Base-by-base conservation (phyloP, 2,113 vertebrate species). In the Ophiodon elongatus region DNA sequence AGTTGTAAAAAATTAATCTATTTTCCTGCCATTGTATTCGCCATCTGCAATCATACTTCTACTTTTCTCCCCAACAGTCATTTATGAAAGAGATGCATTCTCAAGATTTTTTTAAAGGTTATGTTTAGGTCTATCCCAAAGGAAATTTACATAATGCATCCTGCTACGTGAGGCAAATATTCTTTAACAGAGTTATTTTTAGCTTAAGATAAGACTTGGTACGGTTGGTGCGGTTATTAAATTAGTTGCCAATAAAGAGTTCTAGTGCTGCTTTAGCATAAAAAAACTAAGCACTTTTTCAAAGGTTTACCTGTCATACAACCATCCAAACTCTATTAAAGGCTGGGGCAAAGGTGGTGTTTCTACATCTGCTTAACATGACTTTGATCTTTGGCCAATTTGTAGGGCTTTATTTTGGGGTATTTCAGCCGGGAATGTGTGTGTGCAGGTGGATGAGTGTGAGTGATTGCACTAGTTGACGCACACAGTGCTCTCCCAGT, bases 401-500 rank as follows among this genome's bases (percentile, higher is more conserved):
- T 63, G 67, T 33, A 9, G 54, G 37, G 13, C 33, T 82, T 73
- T 64, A 65, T 52, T n/a, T 47, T n/a, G 68, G 57, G 77, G 81
- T 54, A 69, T 68, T 83, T 82, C 73, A 43, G 43, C 52, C 50
- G 80, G 33, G n/a, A 73, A 72, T 57, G 80, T 81, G 17, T 37
- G 67, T 39, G 43, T 69, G 69, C 56, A 78, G 64, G 33, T 41
- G 56, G 75, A 80, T 8, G 76, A 57, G 33, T 72, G 59, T 69
- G 54, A 75, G 43, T 66, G 72, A 68, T 29, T 50, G 8, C 60
- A 50, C 25, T 47, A 41, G 29, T 29, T 66, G 41, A 71, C 19
- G 45, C 73, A 70, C 56, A 84, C 88, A 92, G 86, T 85, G 69
- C 76, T 84, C 41, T 70, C 86, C 85, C 82, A 86, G 84, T 92